Conservation (phyloP, 2,113 vertebrate genomes). For the Nothoprocta perdicaria region DNA sequence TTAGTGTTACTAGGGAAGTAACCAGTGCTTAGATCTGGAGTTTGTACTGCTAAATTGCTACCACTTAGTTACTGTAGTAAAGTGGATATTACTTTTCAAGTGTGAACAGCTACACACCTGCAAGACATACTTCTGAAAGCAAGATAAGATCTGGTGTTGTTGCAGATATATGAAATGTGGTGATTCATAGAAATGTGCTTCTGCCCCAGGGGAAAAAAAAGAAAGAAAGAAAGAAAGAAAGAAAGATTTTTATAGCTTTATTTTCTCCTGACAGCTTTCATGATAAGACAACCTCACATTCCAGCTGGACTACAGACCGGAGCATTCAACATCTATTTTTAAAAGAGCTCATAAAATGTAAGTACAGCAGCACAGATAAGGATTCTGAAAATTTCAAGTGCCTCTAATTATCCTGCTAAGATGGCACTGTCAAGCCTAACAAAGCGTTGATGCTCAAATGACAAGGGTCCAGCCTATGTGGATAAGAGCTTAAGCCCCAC, state of each 20-base stretch:
- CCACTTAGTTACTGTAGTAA: neutral
- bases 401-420: neutral
- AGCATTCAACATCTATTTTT: neutral
- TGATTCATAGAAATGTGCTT: neutral
- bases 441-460: neutral
- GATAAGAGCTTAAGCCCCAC: neutral
- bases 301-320: neutral
- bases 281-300: neutral
- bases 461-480: neutral
- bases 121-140: neutral
- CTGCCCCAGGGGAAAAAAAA: neutral
- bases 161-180: neutral
- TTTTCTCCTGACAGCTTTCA: neutral
- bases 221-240: too few relatives aligned
- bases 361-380: neutral
- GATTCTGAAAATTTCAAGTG: neutral
- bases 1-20: neutral
- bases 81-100: neutral
- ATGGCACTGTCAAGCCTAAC: neutral
- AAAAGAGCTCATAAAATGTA: neutral
- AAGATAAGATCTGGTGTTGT: neutral
- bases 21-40: neutral
- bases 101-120: fast-evolving
- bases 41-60: neutral
- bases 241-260: neutral